A percentile compares a stretch with the other conserved stretches of the same genome.
Evolutionary conservation across 2,113 vertebrate species (phyloP).

Genomic region (Gymnarchus niloticus): DNA sequence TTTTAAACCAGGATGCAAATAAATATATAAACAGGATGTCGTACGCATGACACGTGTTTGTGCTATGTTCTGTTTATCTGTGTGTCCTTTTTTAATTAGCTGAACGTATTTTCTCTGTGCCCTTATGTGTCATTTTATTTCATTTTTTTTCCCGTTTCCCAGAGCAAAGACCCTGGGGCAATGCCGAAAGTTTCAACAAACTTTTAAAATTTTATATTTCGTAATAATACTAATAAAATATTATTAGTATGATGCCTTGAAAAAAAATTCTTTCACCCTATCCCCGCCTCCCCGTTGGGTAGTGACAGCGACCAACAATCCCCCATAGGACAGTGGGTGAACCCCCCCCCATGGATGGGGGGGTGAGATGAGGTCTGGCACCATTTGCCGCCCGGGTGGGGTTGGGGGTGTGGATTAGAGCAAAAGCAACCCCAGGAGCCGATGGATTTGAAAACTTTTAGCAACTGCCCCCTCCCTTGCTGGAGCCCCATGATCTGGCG

Average conservation of each 20-base stretch:
- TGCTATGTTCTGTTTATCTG: not conserved
- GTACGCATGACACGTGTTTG: not conserved
- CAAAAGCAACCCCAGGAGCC: conserved; percentile 70
- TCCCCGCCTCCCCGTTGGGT: conserved; percentile 40
- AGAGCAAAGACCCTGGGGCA: conserved; percentile 61
- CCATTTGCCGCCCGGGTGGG: conserved; percentile 58
- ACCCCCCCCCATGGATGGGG: conserved; percentile 57
- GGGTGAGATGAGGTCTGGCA: conserved; percentile 66
- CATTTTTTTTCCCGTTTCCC: conserved; percentile 56
- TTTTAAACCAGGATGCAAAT: not conserved
- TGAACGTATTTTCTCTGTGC: not conserved
- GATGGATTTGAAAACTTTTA: conserved; percentile 81
- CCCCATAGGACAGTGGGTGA: conserved; percentile 54
- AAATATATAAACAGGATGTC: not conserved
- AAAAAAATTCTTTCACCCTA: not conserved
- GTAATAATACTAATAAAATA: not conserved
- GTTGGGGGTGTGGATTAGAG: conserved; percentile 57
- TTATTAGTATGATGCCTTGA: not conserved
- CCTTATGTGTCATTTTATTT: conserved; percentile 17
- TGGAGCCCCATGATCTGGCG: conserved; percentile 74
- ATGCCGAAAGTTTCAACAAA: conserved; percentile 63
- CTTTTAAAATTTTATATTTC: conserved; percentile 39
- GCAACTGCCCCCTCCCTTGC: conserved; percentile 52
- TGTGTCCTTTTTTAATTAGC: not conserved
- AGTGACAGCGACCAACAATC: conserved; percentile 53